Evolutionary conservation across 2,113 vertebrate species (phyloP).

Genomic region (Amazona guildingii): DNA sequence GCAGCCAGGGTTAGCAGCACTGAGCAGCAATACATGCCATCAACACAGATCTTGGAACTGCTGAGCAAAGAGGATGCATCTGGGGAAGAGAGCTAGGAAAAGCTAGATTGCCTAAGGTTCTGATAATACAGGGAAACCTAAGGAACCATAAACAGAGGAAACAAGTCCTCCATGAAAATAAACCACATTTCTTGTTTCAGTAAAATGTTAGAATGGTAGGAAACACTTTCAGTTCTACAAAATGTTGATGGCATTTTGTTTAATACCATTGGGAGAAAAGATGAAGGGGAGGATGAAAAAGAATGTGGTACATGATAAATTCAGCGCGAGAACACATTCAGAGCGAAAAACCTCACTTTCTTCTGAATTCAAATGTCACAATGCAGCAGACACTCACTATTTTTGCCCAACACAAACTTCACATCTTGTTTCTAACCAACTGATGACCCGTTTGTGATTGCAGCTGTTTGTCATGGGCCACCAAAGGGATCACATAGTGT

Average conservation of each 20-base stretch:
- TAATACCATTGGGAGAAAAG: not conserved
- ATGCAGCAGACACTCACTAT: not conserved
- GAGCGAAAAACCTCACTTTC: not conserved
- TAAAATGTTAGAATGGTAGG: not conserved
- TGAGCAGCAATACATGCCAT: not conserved
- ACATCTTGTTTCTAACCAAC: not conserved
- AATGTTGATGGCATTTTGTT: not conserved
- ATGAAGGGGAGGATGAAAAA: not conserved
- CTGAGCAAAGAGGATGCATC: not conserved
- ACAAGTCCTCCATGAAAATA: not conserved
- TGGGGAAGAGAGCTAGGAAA: not conserved
- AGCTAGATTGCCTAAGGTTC: not conserved
- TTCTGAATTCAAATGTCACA: not conserved
- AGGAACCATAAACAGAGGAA: not conserved
- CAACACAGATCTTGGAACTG: not conserved
- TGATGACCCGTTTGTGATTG: not conserved
- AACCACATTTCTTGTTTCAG: not conserved
- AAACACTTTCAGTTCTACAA: constrained; percentile 7
- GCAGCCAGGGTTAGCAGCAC: not conserved
- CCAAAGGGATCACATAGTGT: fast-evolving
- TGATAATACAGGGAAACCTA: not conserved
- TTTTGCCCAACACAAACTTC: not conserved
- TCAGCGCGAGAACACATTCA: not conserved
- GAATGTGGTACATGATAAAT: not conserved
- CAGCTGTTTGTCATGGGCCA: not conserved